Base-by-base conservation (phyloP, 2,888 invertebrate species). In the Calliphora vomitoria region DNA sequence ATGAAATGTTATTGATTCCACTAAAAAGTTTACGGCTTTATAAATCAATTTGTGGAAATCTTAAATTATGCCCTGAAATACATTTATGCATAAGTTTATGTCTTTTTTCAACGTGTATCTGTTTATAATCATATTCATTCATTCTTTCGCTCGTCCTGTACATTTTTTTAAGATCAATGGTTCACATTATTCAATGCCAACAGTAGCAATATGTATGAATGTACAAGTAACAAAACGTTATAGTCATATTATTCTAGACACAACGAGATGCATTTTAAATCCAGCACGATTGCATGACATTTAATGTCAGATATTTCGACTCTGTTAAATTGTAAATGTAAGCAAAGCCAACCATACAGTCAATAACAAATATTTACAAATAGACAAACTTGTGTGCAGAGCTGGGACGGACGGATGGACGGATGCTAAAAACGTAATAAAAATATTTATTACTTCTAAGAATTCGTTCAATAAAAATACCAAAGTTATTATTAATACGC, bases 391-490 rank as follows among this genome's bases (percentile, higher is more conserved):
- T 13, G 38, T 35, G 68, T 11, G 25, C 8, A 8, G 62, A 6
- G 18, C 13, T 35, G 44, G n/a, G 8, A 44, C 11, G 50, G n/a
- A 50, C n/a, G 50, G n/a, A 50, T 15, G n/a, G 50, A 78, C 58
- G 53, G 13, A 4, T 71, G 71, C 15, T 66, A 75, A 62, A 41
- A 71, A 66, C 31, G 47, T 76, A 71, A 75, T 81, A 81, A 64
- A 81, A 81, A 76, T 84, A 64, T 80, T 87, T 81, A 87, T 78
- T 72, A 53, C 44, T 87, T 78, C 87, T 44, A 35, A 84, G 84
- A 87, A 87, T 84, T 71, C 71, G 74, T 55, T 79, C 68, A 79
- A 86, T 79, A 74, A 66, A 80, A 80, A 87, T 84, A 66, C 76
- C 80, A 87, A 76, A 75, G 80, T 81, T 72, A 81, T 84, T 81